Conservation (phyloP, 2,113 vertebrate genomes). For the Boleophthalmus pectinirostris region DNA sequence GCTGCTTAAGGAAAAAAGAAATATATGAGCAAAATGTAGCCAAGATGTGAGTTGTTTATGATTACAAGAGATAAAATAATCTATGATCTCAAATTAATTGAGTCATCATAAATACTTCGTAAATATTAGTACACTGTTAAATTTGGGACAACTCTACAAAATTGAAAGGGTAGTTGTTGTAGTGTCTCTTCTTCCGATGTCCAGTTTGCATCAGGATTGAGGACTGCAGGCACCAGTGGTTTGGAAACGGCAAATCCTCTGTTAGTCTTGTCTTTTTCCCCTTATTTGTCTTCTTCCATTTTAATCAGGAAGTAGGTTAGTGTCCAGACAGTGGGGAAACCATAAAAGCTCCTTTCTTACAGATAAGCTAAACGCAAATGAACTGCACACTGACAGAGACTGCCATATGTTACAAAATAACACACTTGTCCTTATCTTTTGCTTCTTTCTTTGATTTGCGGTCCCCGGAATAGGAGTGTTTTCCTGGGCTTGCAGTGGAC, state of each 20-base stretch:
- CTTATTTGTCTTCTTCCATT: conserved; percentile 52
- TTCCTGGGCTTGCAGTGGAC: conserved; percentile 82
- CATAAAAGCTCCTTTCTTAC: conserved; percentile 49
- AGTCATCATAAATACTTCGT: conserved; percentile 71
- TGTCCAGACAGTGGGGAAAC: conserved; percentile 62
- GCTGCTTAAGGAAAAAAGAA: conserved; percentile 69
- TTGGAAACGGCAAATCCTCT: conserved; percentile 82
- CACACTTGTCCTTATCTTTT: conserved; percentile 92
- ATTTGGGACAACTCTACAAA: conserved; percentile 83
- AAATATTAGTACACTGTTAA: conserved; percentile 77
- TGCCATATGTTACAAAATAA: conserved; percentile 87
- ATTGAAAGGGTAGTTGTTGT: conserved; percentile 61
- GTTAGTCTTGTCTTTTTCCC: conserved; percentile 46
- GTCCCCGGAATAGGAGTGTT: conserved; percentile 83
- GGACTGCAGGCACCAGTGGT: conserved; percentile 95
- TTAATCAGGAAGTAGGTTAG: conserved; percentile 61
- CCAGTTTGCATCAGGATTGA: conserved; percentile 69
- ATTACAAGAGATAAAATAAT: conserved; percentile 68
- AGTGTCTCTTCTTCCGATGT: conserved; percentile 74
- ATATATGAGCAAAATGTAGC: conserved; percentile 54
- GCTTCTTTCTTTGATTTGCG: conserved; percentile 92
- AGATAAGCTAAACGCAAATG: conserved; percentile 63
- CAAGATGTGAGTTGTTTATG: conserved; percentile 54
- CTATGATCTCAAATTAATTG: conserved; percentile 74
- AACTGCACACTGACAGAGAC: conserved; percentile 43